Base-by-base conservation (phyloP, 2,797 vertebrate species). In the Danio albolineatus region DNA sequence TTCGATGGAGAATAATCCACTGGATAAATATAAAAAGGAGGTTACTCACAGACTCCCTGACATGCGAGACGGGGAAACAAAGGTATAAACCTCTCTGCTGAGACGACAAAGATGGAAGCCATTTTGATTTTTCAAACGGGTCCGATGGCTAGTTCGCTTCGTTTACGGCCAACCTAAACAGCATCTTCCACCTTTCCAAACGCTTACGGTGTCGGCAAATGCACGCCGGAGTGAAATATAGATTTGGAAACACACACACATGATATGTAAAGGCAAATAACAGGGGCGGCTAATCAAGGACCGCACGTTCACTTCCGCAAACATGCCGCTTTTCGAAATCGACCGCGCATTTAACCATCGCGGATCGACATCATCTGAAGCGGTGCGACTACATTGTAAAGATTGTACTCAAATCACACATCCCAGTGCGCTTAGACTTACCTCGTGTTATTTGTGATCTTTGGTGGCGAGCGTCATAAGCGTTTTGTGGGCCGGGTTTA, bases 21-120 rank as follows among this genome's bases (percentile, higher is more conserved):
- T 54, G 17, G 10, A 76, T 51, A 10, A 73, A 73, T 66, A 51
- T 57, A 78, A 59, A 66, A 66, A 60, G 10, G 41, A 73, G 13
- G n/a, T 73, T 73, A 61, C 53, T 76, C 44, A 82, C 65, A 62
- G 19, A 16, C 64, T 69, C 44, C 67, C 54, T 72, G 44, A 54
- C 36, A 43, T 43, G 48, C 38, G 59, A 69, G 46, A 61, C 48
- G 53, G 9, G 60, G 41, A 61, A 84, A 69, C 60, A 67, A 80
- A 46, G 70, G 38, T 49, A 70, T 73, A 71, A 77, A 72, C 56
- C 57, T 71, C 59, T 76, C 70, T 78, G 69, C 72, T 36, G 79
- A 86, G 80, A 78, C 87, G 83, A 87, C 83, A 87, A 83, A 86
- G 80, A 84, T 80, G 85, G 86, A 53, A 73, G 87, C 87, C 87